Evolutionary conservation across 1,140 invertebrate species (phyloP), one percentile per base, ranked within the genome.

Genomic region (Drosophila paulistorum): DNA sequence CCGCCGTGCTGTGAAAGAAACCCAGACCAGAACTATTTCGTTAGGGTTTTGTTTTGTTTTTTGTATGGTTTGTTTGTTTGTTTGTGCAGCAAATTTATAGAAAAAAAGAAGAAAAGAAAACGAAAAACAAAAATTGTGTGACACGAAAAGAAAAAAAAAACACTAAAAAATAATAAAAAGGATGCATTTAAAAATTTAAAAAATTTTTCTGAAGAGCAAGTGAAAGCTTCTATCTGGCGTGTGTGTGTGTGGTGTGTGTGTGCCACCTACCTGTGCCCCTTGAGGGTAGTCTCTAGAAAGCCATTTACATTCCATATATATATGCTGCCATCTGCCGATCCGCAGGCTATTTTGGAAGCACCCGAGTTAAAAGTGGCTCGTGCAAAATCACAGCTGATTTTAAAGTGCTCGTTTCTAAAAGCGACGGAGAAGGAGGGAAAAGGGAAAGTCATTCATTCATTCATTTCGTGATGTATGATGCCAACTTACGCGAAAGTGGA

Each of bases 331-430:
- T 99, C 98, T 0, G 95, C 94, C 13, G 97, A 97, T 10, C 98
- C 98, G 68, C 96, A 97, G 2, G 97, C 95, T 14, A 98, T 95
- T 92, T 97, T 97, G 62, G 96, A 94, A 3, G 96, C 97, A 92
- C 98, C 96, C 20, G 97, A 97, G 86, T 98, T 98, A 91, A 99
- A 99, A 42, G 96, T 95, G 11, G 98, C 98, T 87, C 98, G 94
- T 20, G 97, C 94, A 95, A 96, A 99, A 93, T 99, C 98, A 93
- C 96, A 98, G 37, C 97, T 97, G 61, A 99, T 96, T 94, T 98
- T 98, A 92, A 99, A 99, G 37, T 96, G 96, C 79, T 99, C 98
- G 89, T 96, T 96, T 92, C 98, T 98, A 93, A 51, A 51, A 23
- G 14, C 7, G 7, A 20, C 33, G 94, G 93, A 81, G 81, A 65